These are phyloP conservation scores for Arge pagana DNA, from an alignment of 2,888 invertebrate species.

Conservation along the genomic window DNA sequence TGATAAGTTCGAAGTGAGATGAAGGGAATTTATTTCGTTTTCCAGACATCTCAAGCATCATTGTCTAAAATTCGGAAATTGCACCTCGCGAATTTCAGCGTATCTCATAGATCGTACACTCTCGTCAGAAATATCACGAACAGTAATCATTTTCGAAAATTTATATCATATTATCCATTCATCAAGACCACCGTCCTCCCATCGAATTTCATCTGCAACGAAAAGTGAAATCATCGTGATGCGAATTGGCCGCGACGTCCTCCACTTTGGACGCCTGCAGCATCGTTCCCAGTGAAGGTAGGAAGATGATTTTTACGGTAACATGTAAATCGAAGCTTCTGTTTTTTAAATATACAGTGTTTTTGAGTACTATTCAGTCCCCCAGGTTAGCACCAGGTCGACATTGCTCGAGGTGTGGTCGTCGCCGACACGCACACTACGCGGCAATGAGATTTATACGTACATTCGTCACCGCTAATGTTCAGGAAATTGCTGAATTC, in stretches of 20 bases:
- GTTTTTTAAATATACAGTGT: neutral
- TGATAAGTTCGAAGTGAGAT: no score
- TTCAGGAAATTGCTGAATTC: neutral
- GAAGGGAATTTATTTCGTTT: no score
- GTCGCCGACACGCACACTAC: conserved; percentile 9
- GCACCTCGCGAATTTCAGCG: no score
- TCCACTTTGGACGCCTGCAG: neutral
- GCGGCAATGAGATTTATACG: neutral
- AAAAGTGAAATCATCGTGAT: conserved; percentile 1
- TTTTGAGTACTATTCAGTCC: conserved; percentile 3
- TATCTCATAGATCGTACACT: no score
- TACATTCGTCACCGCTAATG: neutral
- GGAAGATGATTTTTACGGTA: neutral
- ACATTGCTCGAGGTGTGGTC: conserved; percentile 10
- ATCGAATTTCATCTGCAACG: conserved; percentile 6
- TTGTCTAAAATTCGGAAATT: no score
- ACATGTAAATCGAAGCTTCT: conserved; percentile 2
- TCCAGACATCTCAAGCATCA: no score
- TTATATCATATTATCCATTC: no score
- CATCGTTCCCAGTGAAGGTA: neutral
- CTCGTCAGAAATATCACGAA: no score
- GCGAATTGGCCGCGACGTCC: conserved; percentile 6
- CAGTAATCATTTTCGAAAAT: no score
- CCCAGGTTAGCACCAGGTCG: conserved; percentile 8
- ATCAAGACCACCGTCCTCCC: no score